Evolutionary conservation across 2,888 invertebrate genomes (phyloP), one percentile per base, ranked within the genome.

Genomic region (Eudemis profundana): DNA sequence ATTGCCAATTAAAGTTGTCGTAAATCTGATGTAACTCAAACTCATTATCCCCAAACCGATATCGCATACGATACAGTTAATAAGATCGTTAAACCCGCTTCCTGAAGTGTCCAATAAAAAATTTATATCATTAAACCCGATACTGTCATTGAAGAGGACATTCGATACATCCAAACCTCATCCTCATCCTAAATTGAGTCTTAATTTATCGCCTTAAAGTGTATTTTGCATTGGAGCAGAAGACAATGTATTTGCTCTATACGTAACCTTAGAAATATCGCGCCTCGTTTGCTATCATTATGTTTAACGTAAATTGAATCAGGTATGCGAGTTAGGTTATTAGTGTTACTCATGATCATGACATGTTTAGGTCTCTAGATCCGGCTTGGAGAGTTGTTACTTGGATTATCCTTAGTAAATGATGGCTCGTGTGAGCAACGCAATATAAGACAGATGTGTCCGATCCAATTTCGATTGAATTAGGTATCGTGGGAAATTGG

Each of bases 201-300:
- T 44, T 51, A 44, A 29, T 8, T 21, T 33, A 1, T 12, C 33
- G 53, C n/a, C 19, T 27, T 38, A 38, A 17, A 38, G 27, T 7
- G 21, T 17, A 47, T n/a, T 53, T 53, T 62, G 3, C 10, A 38
- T n/a, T 14, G 46, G 17, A 33, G 17, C 10, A 8, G 15, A 3
- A 21, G 40, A 50, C 56, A 57, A 57, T 57, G 3, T 40, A 51
- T 64, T 64, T 44, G 59, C 50, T 36, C 38, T 60, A 40, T 56
- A 54, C 27, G 10, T 51, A 60, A 65, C 65, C 65, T 65, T 40
- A 65, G 60, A 47, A 53, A 65, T 51, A 53, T 65, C 44, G 60
- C 65, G 46, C 65, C 59, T 60, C 65, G 53, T 65, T 60, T 53
- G 47, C 21, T 38, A 23, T 65, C 51, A 47, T 53, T 53, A 65